Base-by-base conservation (phyloP, 2,888 invertebrate genomes). In the Tetropium fuscum region DNA sequence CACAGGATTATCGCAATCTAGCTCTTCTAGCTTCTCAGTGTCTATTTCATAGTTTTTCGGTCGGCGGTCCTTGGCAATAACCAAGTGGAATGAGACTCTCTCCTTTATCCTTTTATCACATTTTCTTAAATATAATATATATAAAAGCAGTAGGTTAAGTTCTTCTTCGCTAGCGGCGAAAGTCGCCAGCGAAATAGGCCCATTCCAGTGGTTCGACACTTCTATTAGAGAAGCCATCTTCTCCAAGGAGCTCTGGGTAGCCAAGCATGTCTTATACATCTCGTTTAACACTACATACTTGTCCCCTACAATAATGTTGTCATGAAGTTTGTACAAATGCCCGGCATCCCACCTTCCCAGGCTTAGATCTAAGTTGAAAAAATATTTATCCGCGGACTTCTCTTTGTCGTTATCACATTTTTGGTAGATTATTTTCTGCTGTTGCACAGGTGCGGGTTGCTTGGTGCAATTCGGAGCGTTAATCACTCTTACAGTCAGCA, bases 161-260 rank as follows among this genome's bases (percentile, higher is more conserved):
- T 95, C 95, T 58, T 89, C 88, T 70, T 91, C 90, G 2, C 91
- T 8, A 89, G 92, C 89, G 0, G 91, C 90, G 78, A 90, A 95
- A 0, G 94, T 85, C 0, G 94, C 93, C 0, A 91, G 86, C 0
- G 95, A 95, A 71, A 96, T 91, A 0, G 94, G 92, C 0, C 94
- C 95, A 4, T 87, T 86, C 95, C 95, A 95, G 72, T 93, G 90
- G 43, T 89, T 87, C 0, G 92, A 90, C 30, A 94, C 92, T 69
- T 82, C 88, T 0, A 92, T 86, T 11, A 95, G 78, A 32, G 94
- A 93, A 66, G 88, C 86, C 5, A 96, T 81, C 61, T 93, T 87
- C 73, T 95, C 95, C 45, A 95, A 84, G 0, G 95, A 95, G 70
- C 91, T 90, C 79, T 95, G 94, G 0, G 94, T 94, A 0, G 95